Evolutionary conservation across 2,888 invertebrate species (phyloP), one percentile per base, ranked within the genome.

Genomic region (Oligia fasciuncula): DNA sequence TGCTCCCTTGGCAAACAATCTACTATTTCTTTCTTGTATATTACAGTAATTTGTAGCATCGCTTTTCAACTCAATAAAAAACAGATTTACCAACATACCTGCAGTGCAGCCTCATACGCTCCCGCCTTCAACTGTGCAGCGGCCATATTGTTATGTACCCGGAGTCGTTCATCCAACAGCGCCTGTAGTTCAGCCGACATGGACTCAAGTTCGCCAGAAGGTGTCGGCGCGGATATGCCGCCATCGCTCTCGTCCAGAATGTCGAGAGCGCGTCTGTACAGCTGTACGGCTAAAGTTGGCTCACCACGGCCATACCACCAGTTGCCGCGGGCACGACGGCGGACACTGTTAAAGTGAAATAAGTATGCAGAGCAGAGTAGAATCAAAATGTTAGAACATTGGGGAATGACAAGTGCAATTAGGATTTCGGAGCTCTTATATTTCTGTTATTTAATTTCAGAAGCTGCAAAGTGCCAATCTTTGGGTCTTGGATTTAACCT

Each of bases 121-220:
- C 98, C 98, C 63, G 98, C 98, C 97, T 99, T 99, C 87, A 99
- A 97, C 95, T 99, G 99, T 23, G 99, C 98, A 84, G 99, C 98
- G 23, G 99, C 99, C 97, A 99, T 97, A 93, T 99, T 99, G 93
- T 99, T 99, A 91, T 98, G 98, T 1, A 99, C 98, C 90, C 98
- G 98, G 74, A 99, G 96, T 85, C 99, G 96, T 91, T 98, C 98
- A 76, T 99, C 98, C 54, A 99, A 92, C 73, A 99, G 92, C 62
- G 97, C 91, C 76, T 92, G 90, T 9, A 97, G 87, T 0, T 92
- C 93, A 0, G 93, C 93, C 0, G 94, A 92, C 0, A 93, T 87
- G 19, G 95, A 94, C 9, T 93, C 84, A 23, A 97, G 86, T 5
- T 96, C 97, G 0, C 97, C 97, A 51, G 94, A 94, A 4, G 97